A percentile compares a stretch with the other conserved stretches of the same genome.
Conservation (phyloP, 2,113 vertebrate genomes). For the Poeciliopsis retropinna region DNA sequence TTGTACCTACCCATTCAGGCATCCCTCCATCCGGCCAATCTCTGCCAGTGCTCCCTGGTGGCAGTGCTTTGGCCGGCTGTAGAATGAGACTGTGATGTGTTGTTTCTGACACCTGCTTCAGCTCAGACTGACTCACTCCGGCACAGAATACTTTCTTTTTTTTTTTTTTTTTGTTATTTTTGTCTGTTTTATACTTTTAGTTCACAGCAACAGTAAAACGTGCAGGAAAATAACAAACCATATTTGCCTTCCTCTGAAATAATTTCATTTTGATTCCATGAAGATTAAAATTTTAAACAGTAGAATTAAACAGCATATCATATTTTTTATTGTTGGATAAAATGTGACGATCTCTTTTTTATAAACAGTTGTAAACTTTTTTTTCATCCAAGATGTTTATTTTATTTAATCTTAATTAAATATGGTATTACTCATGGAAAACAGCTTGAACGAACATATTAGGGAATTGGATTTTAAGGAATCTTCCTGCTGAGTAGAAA, state of each 20-base stretch:
- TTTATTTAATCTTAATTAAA: too few species aligned
- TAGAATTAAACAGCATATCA: not conserved
- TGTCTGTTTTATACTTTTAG: not conserved
- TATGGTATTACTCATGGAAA: too few species aligned
- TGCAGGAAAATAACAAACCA: not conserved
- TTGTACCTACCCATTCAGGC: slow-evolving; percentile 57
- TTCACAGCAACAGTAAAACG: not conserved
- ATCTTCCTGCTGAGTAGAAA: too few species aligned
- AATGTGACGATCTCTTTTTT: not conserved
- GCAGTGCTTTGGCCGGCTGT: slow-evolving; percentile 52
- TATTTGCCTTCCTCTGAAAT: not conserved
- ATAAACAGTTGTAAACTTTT: too few species aligned
- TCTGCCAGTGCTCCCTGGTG: slow-evolving; percentile 65
- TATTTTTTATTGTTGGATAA: not conserved
- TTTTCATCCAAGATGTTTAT: too few species aligned
- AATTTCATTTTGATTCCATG: not conserved
- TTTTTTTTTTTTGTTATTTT: not conserved
- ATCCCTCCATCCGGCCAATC: slow-evolving; percentile 55
- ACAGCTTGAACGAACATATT: too few species aligned
- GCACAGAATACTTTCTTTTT: slow-evolving; percentile 9
- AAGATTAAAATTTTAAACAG: not conserved
- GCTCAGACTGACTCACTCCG: slow-evolving; percentile 29
- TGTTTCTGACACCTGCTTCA: slow-evolving; percentile 59
- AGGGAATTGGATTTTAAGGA: too few species aligned
- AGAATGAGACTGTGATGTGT: slow-evolving; percentile 56